Percentiles rank a stretch among this genome's conserved stretches.
Conservation (phyloP, 64 coral and sea anemone species). For the Porites lutea region DNA sequence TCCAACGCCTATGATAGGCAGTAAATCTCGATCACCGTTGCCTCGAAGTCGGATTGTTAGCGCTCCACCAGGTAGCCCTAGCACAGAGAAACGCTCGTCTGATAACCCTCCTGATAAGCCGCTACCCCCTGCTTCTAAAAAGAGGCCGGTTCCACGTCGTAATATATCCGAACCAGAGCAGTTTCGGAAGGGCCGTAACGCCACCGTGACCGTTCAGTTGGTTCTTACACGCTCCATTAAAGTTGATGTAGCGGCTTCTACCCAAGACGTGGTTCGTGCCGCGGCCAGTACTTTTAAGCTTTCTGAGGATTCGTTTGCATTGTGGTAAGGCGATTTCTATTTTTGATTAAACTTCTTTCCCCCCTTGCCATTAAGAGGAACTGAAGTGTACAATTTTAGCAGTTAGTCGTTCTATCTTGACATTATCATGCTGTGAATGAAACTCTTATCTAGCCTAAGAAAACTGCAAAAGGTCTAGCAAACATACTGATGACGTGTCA, state of each 20-base stretch:
- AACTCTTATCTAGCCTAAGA: no score
- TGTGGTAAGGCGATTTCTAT: constrained; percentile 58
- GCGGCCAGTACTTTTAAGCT: constrained; percentile 66
- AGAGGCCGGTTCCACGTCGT: background rate
- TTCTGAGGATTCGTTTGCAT: constrained; percentile 61
- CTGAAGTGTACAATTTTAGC: no score
- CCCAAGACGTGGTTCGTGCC: constrained; percentile 57
- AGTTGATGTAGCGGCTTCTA: constrained; percentile 52
- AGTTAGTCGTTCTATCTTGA: no score
- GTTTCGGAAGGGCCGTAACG: background rate
- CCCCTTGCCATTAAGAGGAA: no score
- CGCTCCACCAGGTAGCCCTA: no score
- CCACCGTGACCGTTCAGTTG: constrained; percentile 65
- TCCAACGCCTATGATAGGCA: background rate
- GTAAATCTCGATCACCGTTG: constrained; percentile 35
- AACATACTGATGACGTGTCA: no score
- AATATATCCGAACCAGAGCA: background rate
- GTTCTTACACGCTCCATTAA: constrained; percentile 78
- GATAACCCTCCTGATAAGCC: constrained; percentile 13
- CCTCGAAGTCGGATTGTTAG: background rate
- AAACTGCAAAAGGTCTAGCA: no score
- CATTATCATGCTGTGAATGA: no score
- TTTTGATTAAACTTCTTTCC: background rate
- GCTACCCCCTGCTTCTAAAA: constrained; percentile 11
- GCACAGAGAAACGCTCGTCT: background rate